A percentile compares a stretch with the other conserved stretches of the same genome.
phyloP scores from a whole-genome alignment of 2,888 invertebrate species.

The Nebria brevicollis region DNA sequence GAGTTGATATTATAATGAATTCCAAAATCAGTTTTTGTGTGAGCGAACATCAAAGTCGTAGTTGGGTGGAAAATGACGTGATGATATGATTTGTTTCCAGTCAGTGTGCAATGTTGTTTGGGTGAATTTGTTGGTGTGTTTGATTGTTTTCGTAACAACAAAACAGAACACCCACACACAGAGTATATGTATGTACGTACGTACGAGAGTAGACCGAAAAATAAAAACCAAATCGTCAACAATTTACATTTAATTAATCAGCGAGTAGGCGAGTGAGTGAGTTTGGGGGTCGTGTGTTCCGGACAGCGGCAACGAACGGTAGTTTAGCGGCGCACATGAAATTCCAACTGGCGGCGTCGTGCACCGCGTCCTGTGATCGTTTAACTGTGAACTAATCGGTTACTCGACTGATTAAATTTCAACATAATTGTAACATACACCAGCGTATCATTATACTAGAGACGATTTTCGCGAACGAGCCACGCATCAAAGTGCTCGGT shows the following conservation, averaged over 20 bases:
- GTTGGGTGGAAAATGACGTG: not conserved
- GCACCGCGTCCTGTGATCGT: constrained; percentile 63
- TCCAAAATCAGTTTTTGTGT: no score
- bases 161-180: not conserved
- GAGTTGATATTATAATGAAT: no score
- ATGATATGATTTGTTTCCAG: not conserved
- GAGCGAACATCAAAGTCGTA: no score
- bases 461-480: constrained; percentile 43
- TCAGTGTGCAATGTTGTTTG: not conserved
- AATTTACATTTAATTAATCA: constrained; percentile 63
- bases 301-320: constrained; percentile 31
- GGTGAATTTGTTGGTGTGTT: not conserved
- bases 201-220: not conserved
- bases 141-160: not conserved
- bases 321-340: constrained; percentile 35
- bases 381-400: constrained; percentile 61
- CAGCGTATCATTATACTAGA: constrained; percentile 46
- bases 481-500: constrained; percentile 40
- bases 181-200: not conserved
- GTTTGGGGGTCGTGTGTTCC: constrained; percentile 28
- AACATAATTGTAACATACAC: constrained; percentile 62
- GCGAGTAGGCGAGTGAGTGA: constrained; percentile 52
- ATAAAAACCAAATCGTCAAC: constrained; percentile 58
- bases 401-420: constrained; percentile 64
- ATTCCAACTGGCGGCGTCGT: constrained; percentile 41